Conservation (phyloP, 1,140 invertebrate species). For the Euura saliciscinereae region DNA sequence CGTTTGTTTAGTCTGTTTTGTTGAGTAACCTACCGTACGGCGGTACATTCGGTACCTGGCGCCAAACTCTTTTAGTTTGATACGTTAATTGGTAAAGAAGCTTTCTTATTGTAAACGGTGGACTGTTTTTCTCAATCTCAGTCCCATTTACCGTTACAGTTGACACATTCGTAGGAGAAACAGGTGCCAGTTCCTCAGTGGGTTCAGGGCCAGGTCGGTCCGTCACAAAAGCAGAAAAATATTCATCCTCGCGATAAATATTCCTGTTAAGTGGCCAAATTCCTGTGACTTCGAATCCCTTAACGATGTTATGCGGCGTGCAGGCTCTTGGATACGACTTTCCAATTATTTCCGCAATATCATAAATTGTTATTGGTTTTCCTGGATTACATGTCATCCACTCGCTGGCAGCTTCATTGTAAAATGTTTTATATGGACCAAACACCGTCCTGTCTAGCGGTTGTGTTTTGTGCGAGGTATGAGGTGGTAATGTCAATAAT, state of each 20-base stretch:
- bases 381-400: slow-evolving; percentile 45
- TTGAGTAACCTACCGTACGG: no score
- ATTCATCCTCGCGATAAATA: slow-evolving; percentile 52
- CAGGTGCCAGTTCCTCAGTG: no score
- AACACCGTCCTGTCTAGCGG: slow-evolving; percentile 41
- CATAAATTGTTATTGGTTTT: not conserved
- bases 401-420: slow-evolving; percentile 38
- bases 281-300: no score
- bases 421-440: slow-evolving; percentile 43
- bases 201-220: slow-evolving; percentile 19
- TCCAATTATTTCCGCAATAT: not conserved
- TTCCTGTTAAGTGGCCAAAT: slow-evolving; percentile 17
- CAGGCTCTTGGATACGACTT: not conserved
- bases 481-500: slow-evolving; percentile 51
- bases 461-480: slow-evolving; percentile 44
- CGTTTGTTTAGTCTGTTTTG: no score
- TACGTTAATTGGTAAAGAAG: no score
- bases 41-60: no score
- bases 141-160: no score
- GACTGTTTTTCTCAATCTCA: no score
- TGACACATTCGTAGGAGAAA: no score
- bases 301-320: not conserved
- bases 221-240: slow-evolving; percentile 27
- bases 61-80: no score
- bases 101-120: no score